Percentiles rank a stretch among this genome's conserved stretches.
Evolutionary conservation across 2,113 vertebrate genomes (phyloP).

Genomic region (Dromiciops gliroides): DNA sequence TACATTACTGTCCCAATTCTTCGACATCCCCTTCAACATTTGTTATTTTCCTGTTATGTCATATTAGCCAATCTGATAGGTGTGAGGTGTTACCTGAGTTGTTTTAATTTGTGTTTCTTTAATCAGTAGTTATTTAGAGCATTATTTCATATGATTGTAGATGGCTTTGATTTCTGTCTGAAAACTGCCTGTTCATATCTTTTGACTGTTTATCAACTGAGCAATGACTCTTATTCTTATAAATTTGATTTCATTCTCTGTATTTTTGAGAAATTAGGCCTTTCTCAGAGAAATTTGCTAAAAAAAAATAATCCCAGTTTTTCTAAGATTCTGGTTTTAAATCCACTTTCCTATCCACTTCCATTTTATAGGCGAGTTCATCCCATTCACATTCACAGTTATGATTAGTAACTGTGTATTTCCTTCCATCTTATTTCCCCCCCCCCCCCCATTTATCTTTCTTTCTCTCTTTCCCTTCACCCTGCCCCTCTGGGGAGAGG

Average conservation of each 20-base stretch:
- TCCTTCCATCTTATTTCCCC: not conserved
- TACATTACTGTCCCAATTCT: not conserved
- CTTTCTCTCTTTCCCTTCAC: not conserved
- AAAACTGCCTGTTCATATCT: not conserved
- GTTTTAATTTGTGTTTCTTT: not conserved
- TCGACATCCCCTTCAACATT: not conserved
- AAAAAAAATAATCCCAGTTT: not conserved
- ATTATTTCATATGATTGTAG: not conserved
- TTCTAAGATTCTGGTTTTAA: not conserved
- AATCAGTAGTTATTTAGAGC: not conserved
- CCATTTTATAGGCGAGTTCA: not conserved
- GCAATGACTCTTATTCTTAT: not conserved
- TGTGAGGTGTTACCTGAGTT: not conserved
- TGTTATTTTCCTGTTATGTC: not conserved
- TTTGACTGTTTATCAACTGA: not conserved
- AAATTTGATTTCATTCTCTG: not conserved
- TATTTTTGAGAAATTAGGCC: not conserved
- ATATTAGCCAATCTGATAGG: not conserved
- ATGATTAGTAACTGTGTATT: not conserved
- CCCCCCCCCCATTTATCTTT: too few species aligned
- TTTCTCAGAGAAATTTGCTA: not conserved
- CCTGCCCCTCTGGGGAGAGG: not conserved
- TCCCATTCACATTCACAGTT: not conserved
- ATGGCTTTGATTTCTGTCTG: not conserved
- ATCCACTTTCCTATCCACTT: not conserved